A percentile compares a stretch with the other conserved stretches of the same genome.
Evolutionary conservation across 2,888 invertebrate genomes (phyloP).

Genomic region (Geotrupes spiniger): DNA sequence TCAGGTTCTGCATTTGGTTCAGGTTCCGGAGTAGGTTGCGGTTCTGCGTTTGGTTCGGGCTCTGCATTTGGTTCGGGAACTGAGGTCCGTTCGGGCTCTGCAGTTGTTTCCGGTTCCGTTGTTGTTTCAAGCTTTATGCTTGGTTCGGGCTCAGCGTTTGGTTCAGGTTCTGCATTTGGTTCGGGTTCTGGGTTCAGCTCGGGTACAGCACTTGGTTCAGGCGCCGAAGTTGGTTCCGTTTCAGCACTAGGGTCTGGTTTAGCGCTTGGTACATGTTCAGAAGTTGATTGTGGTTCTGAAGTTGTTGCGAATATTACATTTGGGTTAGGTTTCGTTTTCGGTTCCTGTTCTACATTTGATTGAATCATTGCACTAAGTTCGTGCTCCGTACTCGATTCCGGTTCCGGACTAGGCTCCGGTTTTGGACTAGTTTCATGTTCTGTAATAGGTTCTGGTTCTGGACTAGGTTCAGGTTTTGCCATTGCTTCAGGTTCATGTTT

Average conservation of each 20-base stretch:
- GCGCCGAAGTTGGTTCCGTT: conserved; percentile 13
- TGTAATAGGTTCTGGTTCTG: conserved; percentile 25
- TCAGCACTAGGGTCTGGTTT: conserved; percentile 37
- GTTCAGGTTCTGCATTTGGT: conserved; percentile 32
- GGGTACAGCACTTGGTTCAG: no score
- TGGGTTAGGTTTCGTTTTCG: conserved; percentile 33
- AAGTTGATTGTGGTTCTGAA: conserved; percentile 27
- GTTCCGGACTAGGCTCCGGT: conserved; percentile 27
- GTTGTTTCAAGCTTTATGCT: conserved; percentile 10
- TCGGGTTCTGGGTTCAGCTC: conserved; percentile 43
- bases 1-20: conserved; percentile 25
- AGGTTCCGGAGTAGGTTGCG: conserved; percentile 26
- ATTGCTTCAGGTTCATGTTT: conserved; percentile 28
- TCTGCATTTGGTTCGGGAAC: conserved; percentile 11
- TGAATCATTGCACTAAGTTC: conserved; percentile 35
- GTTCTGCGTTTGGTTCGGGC: conserved; percentile 24
- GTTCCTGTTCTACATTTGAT: conserved; percentile 30
- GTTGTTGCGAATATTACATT: conserved; percentile 23
- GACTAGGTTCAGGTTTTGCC: conserved; percentile 29
- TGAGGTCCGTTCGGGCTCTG: conserved; percentile 10
- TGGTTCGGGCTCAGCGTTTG: conserved; percentile 27
- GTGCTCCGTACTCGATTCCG: conserved; percentile 25
- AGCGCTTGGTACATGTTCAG: conserved; percentile 28
- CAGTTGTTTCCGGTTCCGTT: conserved; percentile 17
- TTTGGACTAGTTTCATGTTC: conserved; percentile 32